Conservation (phyloP, 1,140 invertebrate genomes). For the Drosophila trapezifrons region DNA sequence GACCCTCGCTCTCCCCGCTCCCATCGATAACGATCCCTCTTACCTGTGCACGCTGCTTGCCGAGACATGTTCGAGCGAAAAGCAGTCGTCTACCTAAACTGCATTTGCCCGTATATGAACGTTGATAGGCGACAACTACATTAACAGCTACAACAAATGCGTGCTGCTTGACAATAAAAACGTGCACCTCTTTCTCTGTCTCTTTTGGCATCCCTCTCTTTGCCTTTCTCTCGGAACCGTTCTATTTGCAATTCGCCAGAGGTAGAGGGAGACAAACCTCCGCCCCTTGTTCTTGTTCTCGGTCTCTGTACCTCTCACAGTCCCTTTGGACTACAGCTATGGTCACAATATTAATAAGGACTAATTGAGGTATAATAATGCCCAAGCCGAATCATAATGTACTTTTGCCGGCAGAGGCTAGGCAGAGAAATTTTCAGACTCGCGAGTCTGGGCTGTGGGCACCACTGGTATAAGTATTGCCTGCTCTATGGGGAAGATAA, state of each 20-base stretch:
- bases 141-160: conserved; percentile 49
- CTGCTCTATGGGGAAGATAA: background rate
- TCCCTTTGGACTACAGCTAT: conserved; percentile 12
- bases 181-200: conserved; percentile 27
- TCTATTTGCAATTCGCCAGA: conserved; percentile 54
- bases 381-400: no score
- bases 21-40: conserved; percentile 3
- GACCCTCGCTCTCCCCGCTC: conserved; percentile 4
- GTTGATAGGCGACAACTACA: conserved; percentile 30
- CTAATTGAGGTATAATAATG: background rate
- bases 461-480: background rate
- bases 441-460: no score
- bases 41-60: conserved; percentile 58
- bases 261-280: conserved; percentile 31
- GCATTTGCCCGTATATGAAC: conserved; percentile 14
- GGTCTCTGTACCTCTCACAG: conserved; percentile 8
- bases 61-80: conserved; percentile 51
- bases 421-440: no score
- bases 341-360: background rate
- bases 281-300: conserved; percentile 16
- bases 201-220: conserved; percentile 14
- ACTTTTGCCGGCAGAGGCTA: no score
- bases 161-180: conserved; percentile 38
- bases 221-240: conserved; percentile 36
- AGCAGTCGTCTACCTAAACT: conserved; percentile 51